phyloP scores from a whole-genome alignment of 2,113 vertebrate species.

The Cinclus mexicanus region DNA sequence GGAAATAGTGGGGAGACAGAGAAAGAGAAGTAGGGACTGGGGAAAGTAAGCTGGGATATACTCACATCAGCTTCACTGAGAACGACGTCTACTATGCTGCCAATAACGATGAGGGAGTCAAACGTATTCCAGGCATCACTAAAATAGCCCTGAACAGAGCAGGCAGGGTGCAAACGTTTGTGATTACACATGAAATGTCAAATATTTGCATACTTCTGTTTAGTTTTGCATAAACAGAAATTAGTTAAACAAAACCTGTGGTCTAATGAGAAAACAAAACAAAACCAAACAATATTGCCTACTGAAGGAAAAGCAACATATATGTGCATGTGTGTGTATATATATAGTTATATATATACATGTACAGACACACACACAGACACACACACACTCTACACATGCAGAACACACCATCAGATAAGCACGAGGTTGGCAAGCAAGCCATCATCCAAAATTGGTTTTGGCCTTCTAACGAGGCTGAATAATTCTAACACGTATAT shows the following conservation, averaged over 20 bases:
- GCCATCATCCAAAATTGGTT: slow-evolving; percentile 14
- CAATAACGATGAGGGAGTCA: slow-evolving; percentile 99
- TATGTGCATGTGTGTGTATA: slow-evolving; percentile 38
- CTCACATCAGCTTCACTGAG: slow-evolving; percentile 99
- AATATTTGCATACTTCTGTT: slow-evolving; percentile 73
- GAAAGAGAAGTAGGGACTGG: slow-evolving; percentile 56
- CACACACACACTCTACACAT: slow-evolving; percentile 1
- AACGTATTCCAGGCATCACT: slow-evolving; percentile 98
- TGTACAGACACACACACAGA: neutral
- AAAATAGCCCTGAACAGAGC: slow-evolving; percentile 96
- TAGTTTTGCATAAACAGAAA: slow-evolving; percentile 75
- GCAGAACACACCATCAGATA: neutral
- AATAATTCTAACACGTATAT: neutral
- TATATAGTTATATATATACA: slow-evolving; percentile 35
- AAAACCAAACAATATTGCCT: slow-evolving; percentile 67
- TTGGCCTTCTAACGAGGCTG: neutral
- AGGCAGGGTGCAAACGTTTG: slow-evolving; percentile 82
- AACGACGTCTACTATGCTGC: slow-evolving; percentile 99
- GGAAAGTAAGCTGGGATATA: slow-evolving; percentile 75
- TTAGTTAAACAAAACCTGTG: slow-evolving; percentile 68
- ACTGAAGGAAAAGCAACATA: slow-evolving; percentile 71
- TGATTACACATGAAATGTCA: slow-evolving; percentile 74
- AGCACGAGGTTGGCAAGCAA: slow-evolving; percentile 26
- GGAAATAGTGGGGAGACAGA: slow-evolving; percentile 71
- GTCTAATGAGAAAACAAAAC: slow-evolving; percentile 66